Evolutionary conservation across 2,113 vertebrate species (phyloP).

Genomic region (Gnathochromis pfefferi): DNA sequence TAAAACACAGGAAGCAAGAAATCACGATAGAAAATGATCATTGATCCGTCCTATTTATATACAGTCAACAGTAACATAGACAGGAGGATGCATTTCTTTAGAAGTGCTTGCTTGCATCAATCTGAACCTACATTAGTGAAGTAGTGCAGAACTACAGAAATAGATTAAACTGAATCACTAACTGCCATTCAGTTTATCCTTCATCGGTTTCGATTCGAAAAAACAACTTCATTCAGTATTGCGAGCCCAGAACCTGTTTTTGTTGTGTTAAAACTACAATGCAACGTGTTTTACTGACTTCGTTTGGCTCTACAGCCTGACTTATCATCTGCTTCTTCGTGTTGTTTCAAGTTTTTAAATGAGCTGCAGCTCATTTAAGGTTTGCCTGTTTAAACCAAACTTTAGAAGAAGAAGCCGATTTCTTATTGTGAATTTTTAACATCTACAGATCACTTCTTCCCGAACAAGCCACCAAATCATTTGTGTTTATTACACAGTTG

Average conservation of each 20-base stretch:
- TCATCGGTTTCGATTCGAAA: rapidly evolving
- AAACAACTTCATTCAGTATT: not conserved
- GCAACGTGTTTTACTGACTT: not conserved
- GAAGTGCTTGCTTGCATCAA: not conserved
- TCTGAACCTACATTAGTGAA: not conserved
- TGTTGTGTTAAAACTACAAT: not conserved
- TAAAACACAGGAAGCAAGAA: not conserved
- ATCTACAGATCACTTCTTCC: not conserved
- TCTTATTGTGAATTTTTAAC: not conserved
- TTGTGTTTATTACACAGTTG: not conserved
- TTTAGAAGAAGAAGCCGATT: not conserved
- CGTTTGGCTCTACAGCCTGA: not conserved
- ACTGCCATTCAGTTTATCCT: not conserved
- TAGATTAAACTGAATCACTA: not conserved
- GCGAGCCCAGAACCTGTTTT: not conserved
- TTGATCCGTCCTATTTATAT: not conserved
- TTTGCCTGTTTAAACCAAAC: not conserved
- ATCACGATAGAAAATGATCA: not conserved
- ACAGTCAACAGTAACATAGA: not conserved
- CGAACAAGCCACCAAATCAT: not conserved
- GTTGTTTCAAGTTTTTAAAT: not conserved
- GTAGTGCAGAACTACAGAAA: not conserved
- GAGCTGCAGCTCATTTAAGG: not conserved
- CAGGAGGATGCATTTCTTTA: not conserved
- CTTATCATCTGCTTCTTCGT: not conserved